phyloP scores from a whole-genome alignment of 35 echinoderm and acorn worm genomes.

The Amphiura filiformis region DNA sequence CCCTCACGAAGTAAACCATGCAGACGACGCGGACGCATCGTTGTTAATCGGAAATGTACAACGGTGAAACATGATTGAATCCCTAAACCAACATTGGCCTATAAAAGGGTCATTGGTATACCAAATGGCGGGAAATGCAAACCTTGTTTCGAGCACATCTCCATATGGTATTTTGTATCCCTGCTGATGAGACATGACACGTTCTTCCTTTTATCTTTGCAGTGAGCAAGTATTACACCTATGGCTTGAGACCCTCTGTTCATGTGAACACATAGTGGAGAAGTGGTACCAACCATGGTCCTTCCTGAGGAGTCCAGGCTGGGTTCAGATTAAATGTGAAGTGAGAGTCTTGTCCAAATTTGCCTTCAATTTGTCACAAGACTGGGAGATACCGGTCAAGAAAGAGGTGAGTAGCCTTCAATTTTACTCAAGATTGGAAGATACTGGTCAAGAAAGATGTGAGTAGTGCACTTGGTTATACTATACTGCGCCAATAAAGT shows the following conservation, averaged over 20 bases:
- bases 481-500: too few relatives aligned
- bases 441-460: conserved; percentile 73
- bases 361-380: conserved; percentile 94
- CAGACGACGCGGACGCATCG: too few relatives aligned
- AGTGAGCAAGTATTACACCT: conserved; percentile 98
- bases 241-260: conserved; percentile 91
- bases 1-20: too few relatives aligned
- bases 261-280: conserved; percentile 91
- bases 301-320: conserved; percentile 92
- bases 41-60: too few relatives aligned
- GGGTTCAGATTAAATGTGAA: conserved; percentile 99
- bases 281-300: conserved; percentile 97
- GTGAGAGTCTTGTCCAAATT: conserved; percentile 83
- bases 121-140: too few relatives aligned
- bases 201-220: not conserved
- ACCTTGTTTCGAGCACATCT: too few relatives aligned
- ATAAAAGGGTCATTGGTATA: too few relatives aligned
- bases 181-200: too few relatives aligned
- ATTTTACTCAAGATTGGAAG: conserved; percentile 82
- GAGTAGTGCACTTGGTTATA: conserved; percentile 88
- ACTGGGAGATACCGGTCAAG: conserved; percentile 88
- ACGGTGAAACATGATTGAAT: too few relatives aligned
- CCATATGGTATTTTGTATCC: too few relatives aligned
- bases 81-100: too few relatives aligned
- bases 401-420: conserved; percentile 89